Evolutionary conservation across 2,888 invertebrate genomes (phyloP), one percentile per base, ranked within the genome.

Genomic region (Nysson spinosus): DNA sequence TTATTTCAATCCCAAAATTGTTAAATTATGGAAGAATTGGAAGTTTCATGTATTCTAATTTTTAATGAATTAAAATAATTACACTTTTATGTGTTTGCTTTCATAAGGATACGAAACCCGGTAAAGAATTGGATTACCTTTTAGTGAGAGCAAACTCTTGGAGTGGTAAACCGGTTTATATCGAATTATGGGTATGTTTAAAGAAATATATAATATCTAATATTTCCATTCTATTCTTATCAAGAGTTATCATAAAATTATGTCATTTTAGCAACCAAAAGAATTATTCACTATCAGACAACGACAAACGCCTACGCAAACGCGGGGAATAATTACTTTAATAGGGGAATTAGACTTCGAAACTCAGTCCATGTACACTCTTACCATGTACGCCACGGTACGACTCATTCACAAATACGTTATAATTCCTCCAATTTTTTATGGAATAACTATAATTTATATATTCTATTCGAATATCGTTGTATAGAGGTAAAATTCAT

Each of bases 321-420:
- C 94, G 7, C 93, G 95, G 83, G 95, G 95, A 37, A 93, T 93
- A 2, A 92, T 96, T 79, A 92, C 93, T 78, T 88, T 96, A 35
- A 89, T 93, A 52, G 93, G 93, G 47, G 91, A 93, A 69, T 88
- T 97, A 79, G 96, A 97, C 88, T 97, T 96, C 83, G 97, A 97
- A 85, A 94, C 92, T 47, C 94, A 94, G 87, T 95, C 95, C 47
- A 94, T 96, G 90, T 95, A 96, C 87, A 94, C 94, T 78, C 89
- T 96, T 70, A 94, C 93, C n/a, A 91, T 96, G 77, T 91, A 95
- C 70, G 96, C 96, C 12, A 93, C 95, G 90, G 96, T 96, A 91
- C 91, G 93, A 89, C 78, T 42, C 4, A 51, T 62, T 37, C 17
- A 1, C 1, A n/a, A 7, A 22, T 11, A 1, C 1, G 11, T 17